Conservation (phyloP, 1,140 invertebrate species). For the Cepaea nemoralis region DNA sequence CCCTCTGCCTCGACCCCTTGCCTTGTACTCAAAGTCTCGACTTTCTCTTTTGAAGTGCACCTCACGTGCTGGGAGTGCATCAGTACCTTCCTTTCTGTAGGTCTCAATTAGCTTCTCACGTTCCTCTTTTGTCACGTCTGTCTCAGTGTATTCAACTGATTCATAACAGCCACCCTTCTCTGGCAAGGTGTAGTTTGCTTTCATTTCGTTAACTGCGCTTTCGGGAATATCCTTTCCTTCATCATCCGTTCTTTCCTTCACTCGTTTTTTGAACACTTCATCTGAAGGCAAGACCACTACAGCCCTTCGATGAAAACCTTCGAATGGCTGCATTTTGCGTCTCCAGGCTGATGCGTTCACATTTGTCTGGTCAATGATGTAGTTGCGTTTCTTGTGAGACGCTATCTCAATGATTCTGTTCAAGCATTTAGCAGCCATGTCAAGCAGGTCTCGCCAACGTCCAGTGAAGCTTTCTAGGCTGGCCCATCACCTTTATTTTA, state of each 20-base stretch:
- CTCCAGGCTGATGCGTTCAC: constrained; percentile 93
- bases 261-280: constrained; percentile 87
- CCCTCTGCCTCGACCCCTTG: too few relatives aligned
- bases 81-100: constrained; percentile 84
- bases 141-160: constrained; percentile 81
- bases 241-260: constrained; percentile 82
- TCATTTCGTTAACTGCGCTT: constrained; percentile 90
- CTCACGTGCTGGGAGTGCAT: constrained; percentile 72
- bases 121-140: constrained; percentile 80
- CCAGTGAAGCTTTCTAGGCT: too few relatives aligned
- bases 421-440: too few relatives aligned
- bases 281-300: constrained; percentile 90
- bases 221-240: constrained; percentile 93
- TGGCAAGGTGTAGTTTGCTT: constrained; percentile 86
- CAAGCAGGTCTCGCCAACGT: too few relatives aligned
- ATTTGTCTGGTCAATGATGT: constrained; percentile 95
- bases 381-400: too few relatives aligned
- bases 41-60: constrained; percentile 72
- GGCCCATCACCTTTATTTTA: too few relatives aligned
- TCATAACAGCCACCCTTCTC: constrained; percentile 80
- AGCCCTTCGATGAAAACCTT: constrained; percentile 88
- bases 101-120: constrained; percentile 80
- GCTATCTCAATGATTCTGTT: too few relatives aligned
- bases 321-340: constrained; percentile 95
- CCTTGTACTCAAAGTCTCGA: too few relatives aligned